phyloP scores from a whole-genome alignment of 2,113 vertebrate genomes.

The Cardinalis cardinalis region DNA sequence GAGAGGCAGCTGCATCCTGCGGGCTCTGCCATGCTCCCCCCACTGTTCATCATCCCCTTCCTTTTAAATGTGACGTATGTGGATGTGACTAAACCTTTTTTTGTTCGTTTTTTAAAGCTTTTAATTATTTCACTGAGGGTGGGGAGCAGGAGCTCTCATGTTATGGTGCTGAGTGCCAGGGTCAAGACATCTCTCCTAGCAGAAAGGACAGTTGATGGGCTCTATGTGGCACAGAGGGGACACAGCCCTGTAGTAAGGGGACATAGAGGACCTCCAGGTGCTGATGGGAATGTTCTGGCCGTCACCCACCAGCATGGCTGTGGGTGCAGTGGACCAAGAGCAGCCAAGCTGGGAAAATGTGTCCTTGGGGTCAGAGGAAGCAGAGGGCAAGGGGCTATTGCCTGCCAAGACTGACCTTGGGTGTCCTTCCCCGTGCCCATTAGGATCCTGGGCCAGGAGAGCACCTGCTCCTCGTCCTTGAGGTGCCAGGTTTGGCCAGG shows the following conservation, averaged over 20 bases:
- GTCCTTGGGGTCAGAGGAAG: not conserved
- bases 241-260: too few species aligned
- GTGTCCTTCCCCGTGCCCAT: not conserved
- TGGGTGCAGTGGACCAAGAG: not conserved
- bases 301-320: not conserved
- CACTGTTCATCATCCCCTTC: not conserved
- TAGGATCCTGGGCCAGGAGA: not conserved
- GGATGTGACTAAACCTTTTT: not conserved
- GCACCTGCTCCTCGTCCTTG: accelerated
- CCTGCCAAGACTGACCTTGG: too few species aligned
- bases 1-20: not conserved
- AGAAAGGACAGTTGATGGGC: not conserved
- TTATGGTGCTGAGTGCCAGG: not conserved
- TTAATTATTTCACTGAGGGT: not conserved
- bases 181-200: not conserved
- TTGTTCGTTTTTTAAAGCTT: not conserved
- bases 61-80: conserved; percentile 54
- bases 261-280: not conserved
- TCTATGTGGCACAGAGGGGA: not conserved
- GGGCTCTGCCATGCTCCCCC: not conserved
- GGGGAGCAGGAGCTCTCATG: not conserved
- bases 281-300: not conserved
- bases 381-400: not conserved
- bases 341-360: accelerated
- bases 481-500: not conserved